phyloP scores from a whole-genome alignment of 1,140 invertebrate genomes.

The Bombus sibiricus region DNA sequence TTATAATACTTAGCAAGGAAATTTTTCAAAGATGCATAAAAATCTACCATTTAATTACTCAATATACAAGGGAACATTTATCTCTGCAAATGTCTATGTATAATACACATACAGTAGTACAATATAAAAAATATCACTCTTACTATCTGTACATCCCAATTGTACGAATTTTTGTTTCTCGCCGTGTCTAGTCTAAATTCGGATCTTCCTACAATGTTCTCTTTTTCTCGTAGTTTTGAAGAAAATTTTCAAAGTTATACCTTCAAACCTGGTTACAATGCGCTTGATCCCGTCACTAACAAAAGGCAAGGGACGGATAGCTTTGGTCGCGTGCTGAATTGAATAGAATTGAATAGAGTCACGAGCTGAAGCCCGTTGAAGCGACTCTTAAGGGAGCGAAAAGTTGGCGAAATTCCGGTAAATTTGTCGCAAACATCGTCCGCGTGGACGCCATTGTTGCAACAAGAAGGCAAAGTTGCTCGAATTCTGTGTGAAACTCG shows the following conservation, averaged over 20 bases:
- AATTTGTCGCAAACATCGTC: slow-evolving; percentile 2
- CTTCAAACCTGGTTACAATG: background rate
- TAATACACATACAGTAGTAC: too few species aligned
- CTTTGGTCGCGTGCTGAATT: background rate
- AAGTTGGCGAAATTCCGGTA: background rate
- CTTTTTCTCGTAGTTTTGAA: background rate
- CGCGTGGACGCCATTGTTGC: background rate
- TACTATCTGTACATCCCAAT: too few species aligned
- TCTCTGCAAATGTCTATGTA: too few species aligned
- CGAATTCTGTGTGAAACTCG: background rate
- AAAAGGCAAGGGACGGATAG: background rate
- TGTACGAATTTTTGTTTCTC: too few species aligned
- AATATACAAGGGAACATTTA: too few species aligned
- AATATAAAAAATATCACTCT: too few species aligned
- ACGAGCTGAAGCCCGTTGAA: background rate
- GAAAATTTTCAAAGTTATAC: background rate
- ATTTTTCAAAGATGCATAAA: too few species aligned
- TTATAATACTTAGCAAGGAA: too few species aligned
- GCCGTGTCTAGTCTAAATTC: too few species aligned
- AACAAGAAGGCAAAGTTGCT: too few species aligned
- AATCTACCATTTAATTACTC: too few species aligned
- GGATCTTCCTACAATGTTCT: background rate
- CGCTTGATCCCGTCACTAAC: background rate
- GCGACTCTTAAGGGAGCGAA: background rate
- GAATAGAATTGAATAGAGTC: slow-evolving; percentile 7